Percentiles rank a stretch among this genome's conserved stretches.
These are phyloP conservation scores for Promerops cafer DNA, from an alignment of 2,113 vertebrate genomes.

Conservation along the genomic window DNA sequence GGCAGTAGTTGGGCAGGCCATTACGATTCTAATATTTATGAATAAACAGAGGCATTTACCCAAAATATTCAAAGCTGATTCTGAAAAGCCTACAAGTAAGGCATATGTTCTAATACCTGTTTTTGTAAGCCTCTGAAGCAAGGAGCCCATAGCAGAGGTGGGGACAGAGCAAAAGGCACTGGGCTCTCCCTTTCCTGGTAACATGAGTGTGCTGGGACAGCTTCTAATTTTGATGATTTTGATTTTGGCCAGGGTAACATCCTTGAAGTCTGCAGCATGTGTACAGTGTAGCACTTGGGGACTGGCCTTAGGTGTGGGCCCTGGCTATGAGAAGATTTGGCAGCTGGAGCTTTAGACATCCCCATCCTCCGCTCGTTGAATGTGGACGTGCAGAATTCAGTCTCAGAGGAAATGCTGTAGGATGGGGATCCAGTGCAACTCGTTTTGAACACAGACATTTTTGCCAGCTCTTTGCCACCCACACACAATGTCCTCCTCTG, in stretches of 20 bases:
- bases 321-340: neutral
- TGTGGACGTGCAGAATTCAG: neutral
- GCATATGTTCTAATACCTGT: neutral
- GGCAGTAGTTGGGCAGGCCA: neutral
- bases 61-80: neutral
- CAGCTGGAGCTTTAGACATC: neutral
- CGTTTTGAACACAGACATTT: neutral
- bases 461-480: neutral
- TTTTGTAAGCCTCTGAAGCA: neutral
- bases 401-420: neutral
- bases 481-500: neutral
- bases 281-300: accelerated
- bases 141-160: neutral
- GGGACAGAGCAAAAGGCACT: neutral
- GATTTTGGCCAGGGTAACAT: neutral
- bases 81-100: neutral
- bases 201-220: neutral
- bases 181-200: neutral
- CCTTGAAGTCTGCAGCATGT: accelerated
- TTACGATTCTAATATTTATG: neutral
- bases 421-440: neutral
- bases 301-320: neutral
- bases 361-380: neutral
- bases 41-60: neutral
- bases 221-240: neutral